These are phyloP conservation scores for Lathamus discolor DNA, from an alignment of 2,113 vertebrate genomes.

Conservation along the genomic window DNA sequence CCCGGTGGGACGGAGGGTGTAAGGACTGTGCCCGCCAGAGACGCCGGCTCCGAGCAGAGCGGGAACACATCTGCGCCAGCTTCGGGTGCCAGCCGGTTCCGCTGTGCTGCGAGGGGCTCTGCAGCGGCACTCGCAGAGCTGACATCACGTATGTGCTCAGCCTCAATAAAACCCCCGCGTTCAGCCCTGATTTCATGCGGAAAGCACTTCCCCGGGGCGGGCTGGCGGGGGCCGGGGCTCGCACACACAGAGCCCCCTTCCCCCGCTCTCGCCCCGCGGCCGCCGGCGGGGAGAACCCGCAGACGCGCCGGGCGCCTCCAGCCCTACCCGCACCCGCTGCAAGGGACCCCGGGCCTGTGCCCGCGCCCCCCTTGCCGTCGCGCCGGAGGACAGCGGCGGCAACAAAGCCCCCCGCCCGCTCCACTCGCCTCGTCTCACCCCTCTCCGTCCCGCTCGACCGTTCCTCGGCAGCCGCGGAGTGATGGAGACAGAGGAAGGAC, in stretches of 20 bases:
- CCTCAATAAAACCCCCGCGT: slow-evolving; percentile 11
- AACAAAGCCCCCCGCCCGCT: neutral
- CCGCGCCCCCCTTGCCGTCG: neutral
- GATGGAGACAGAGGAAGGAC: neutral
- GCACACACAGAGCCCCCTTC: neutral
- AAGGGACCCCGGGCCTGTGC: neutral
- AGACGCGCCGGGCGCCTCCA: neutral
- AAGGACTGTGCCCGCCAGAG: neutral
- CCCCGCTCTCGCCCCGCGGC: neutral
- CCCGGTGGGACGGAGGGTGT: slow-evolving; percentile 20
- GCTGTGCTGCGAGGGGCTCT: neutral
- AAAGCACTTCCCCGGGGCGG: slow-evolving; percentile 22
- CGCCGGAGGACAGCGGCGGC: no score
- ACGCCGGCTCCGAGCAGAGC: neutral
- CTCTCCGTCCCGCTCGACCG: neutral
- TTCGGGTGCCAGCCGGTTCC: neutral
- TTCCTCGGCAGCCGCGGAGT: neutral
- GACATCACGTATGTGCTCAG: slow-evolving; percentile 28
- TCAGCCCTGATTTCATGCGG: slow-evolving; percentile 51
- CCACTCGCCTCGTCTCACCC: neutral
- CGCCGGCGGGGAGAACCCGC: neutral
- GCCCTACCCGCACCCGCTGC: neutral
- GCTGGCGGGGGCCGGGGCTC: neutral
- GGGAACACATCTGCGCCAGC: neutral
- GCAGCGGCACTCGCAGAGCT: slow-evolving; percentile 46